Conservation (phyloP, 2,797 vertebrate genomes). For the Tapirus indicus region DNA sequence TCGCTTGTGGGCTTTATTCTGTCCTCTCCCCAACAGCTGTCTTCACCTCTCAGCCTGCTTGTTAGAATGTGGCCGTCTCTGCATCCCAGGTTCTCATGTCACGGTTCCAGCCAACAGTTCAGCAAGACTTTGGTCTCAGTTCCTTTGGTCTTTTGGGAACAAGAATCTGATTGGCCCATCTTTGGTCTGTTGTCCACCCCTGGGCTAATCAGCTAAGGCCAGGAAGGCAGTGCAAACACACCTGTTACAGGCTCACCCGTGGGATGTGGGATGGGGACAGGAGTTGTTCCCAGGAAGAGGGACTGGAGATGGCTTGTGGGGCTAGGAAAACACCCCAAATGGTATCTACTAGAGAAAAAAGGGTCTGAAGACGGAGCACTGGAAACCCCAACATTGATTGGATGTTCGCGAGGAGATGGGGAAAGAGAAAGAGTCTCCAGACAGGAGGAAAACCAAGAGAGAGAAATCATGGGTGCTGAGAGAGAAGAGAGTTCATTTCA, state of each 20-base stretch:
- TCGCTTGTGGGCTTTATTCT: background rate
- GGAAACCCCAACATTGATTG: background rate
- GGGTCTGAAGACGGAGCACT: background rate
- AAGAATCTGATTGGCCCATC: background rate
- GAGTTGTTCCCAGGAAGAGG: background rate
- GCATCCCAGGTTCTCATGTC: background rate
- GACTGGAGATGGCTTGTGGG: background rate
- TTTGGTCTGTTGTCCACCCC: background rate
- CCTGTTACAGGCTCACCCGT: background rate
- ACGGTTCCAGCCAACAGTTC: background rate
- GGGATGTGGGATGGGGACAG: background rate
- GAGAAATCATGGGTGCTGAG: background rate
- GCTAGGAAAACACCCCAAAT: background rate
- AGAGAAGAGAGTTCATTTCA: background rate
- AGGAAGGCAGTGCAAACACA: background rate
- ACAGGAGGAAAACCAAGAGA: background rate
- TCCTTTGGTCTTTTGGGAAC: background rate
- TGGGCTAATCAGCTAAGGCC: background rate
- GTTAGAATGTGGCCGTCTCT: background rate
- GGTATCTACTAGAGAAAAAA: background rate
- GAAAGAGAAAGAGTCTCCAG: background rate
- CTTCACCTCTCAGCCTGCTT: background rate
- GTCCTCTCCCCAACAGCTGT: background rate
- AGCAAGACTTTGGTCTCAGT: background rate
- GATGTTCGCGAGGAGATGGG: background rate